These are phyloP conservation scores for Enteromius argenteus DNA, from an alignment of 2,797 vertebrate genomes.

Conservation along the genomic window DNA sequence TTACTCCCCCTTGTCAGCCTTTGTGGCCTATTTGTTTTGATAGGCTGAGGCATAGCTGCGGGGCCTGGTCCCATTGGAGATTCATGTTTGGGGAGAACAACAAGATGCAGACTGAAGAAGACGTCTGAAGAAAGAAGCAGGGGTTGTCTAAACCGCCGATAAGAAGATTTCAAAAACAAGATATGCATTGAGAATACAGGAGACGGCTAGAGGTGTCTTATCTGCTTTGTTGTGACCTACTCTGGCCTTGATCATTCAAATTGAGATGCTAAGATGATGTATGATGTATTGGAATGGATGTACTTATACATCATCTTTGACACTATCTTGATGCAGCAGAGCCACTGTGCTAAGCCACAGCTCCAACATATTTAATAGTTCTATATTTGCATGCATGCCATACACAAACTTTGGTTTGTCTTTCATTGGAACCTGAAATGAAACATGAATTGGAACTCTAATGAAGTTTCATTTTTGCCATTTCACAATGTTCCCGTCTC, in stretches of 20 bases:
- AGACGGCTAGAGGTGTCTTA: constrained; percentile 30
- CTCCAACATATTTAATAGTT: neutral
- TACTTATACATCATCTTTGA: constrained; percentile 17
- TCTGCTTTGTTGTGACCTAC: constrained; percentile 35
- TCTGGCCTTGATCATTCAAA: neutral
- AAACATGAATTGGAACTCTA: neutral
- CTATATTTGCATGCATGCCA: neutral
- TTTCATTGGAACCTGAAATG: neutral
- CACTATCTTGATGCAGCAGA: constrained; percentile 8
- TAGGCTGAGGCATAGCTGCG: constrained; percentile 39
- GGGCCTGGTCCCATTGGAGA: constrained; percentile 24
- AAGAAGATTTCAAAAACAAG: constrained; percentile 59
- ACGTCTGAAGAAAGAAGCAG: constrained; percentile 41
- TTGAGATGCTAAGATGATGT: neutral
- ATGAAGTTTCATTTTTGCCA: neutral
- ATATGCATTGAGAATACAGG: constrained; percentile 48
- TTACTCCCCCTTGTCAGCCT: neutral
- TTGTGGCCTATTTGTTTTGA: constrained; percentile 46
- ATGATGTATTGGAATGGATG: constrained; percentile 4
- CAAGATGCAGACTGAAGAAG: constrained; percentile 23
- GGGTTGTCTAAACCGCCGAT: constrained; percentile 29
- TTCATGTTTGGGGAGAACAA: constrained; percentile 47
- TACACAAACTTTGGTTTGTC: neutral
- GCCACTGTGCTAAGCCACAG: neutral
- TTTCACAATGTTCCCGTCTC: neutral